Base-by-base conservation (phyloP, 2,888 invertebrate species). In the Himalopsyche tibetana region DNA sequence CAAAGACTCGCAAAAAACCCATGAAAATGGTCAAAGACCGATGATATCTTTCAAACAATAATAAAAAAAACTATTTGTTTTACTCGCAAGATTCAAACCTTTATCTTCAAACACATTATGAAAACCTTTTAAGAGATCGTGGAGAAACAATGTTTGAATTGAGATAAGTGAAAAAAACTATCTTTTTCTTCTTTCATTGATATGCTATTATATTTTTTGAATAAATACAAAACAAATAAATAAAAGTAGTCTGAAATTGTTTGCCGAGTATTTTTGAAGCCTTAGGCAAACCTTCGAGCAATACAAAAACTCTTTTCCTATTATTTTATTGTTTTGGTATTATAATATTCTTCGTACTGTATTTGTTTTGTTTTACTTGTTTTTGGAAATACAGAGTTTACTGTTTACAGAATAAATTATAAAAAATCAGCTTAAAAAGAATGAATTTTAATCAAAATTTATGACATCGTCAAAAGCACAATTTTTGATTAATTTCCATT, bases 91-190 rank as follows among this genome's bases (percentile, higher is more conserved):
- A 19, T 19, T 63, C 15, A 63, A 63, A 63, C 28, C 19, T 63
- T 63, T 63, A 63, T 63, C 63, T 63, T 28, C 19, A 63, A 63
- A 63, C 28, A 63, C 63, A 63, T 19, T 19, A 19, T 28, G 19
- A n/a, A 63, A 63, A 63, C 63, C 63, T 63, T 63, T 63, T 63
- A 63, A 63, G 19, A 63, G 63, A 63, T 63, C 63, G 19, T 19
- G 19, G 19, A 63, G 63, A 63, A 63, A 28, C n/a, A 6, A 19
- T 63, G 63, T 63, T 63, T 63, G 63, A 19, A n/a, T 63, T 19
- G 19, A 19, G 63, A 63, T 63, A 28, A 51, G 51, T 51, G 12
- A 63, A 63, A 63, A 63, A 63, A 56, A 56, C n/a, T 5, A 19
- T 19, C 4, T 63, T 6, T n/a, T 28, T 8, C 3, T n/a, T 63